Conservation (phyloP, 2,888 invertebrate species). For the Chaitophorus viminalis region DNA sequence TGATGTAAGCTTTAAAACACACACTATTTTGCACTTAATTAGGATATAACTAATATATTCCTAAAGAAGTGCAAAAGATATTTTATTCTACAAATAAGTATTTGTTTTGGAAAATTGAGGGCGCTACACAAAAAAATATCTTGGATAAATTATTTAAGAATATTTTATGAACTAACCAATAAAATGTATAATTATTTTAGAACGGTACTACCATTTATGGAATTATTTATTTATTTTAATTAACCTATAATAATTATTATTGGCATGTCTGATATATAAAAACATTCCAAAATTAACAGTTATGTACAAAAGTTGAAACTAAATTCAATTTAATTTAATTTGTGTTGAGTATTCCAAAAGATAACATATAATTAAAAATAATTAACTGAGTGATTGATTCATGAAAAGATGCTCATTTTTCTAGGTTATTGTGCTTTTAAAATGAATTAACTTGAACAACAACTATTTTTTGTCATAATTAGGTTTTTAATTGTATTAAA, state of each 20-base stretch:
- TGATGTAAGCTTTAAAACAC: conserved; percentile 54
- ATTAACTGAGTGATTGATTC: not conserved
- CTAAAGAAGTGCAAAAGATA: conserved; percentile 48
- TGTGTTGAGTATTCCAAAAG: too few species aligned
- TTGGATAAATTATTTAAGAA: not conserved
- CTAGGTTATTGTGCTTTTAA: not conserved
- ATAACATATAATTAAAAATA: too few species aligned
- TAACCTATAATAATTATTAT: too few species aligned
- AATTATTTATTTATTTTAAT: too few species aligned
- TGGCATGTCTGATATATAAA: too few species aligned
- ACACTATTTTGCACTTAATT: conserved; percentile 51
- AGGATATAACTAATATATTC: conserved; percentile 33
- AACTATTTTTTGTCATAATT: too few species aligned
- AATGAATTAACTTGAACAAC: not conserved
- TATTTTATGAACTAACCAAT: not conserved
- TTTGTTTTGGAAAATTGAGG: conserved; percentile 1
- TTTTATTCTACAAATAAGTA: conserved; percentile 38
- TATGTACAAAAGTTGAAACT: too few species aligned
- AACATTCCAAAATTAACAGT: too few species aligned
- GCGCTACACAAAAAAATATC: conserved; percentile 8
- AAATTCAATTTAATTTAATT: too few species aligned
- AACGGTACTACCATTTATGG: not conserved
- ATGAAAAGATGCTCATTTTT: not conserved
- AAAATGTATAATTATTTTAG: not conserved
- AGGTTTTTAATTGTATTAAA: too few species aligned